Evolutionary conservation across 92 coral and sea anemone species (phyloP), one percentile per base, ranked within the genome.

Genomic region (Nematostella vectensis): DNA sequence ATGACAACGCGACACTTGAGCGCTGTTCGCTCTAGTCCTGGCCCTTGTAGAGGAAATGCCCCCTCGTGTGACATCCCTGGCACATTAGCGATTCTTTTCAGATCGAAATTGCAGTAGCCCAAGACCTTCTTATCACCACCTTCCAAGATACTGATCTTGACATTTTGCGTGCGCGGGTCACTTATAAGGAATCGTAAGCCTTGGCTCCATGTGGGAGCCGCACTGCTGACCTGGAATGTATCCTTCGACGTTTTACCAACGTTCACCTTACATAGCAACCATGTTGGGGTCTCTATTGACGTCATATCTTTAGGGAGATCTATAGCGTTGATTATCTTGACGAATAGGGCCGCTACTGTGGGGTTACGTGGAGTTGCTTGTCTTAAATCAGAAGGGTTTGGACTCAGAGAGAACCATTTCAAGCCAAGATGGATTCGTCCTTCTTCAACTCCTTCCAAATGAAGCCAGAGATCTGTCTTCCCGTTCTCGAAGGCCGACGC

Each of bases 61-160:
- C 79, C 80, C 40, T 89, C 86, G 18, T 76, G 70, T 2, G 76
- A 44, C 96, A 89, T 89, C 15, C 88, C 87, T 15, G 87, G 81
- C 28, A 74, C 89, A 16, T 85, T 83, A 22, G 74, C 78, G 26
- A 89, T 62, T 18, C 71, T 63, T 38, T 61, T 69, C 4, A 77
- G 64, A 39, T 69, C 73, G 37, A 80, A 86, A 20, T 33, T 62
- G 28, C 74, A 36, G 16, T 45, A 57, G 3, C 96, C 94, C n/a
- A 84, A 20, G 25, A 72, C 58, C 15, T 72, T 51, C 31, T 73
- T 76, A 17, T 60, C 62, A 1, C 29, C 54, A 50, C 63, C 68
- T 44, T 80, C 88, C 63, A 81, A 69, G 23, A 75, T 62, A 30
- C 75, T 75, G 6, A 81, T 66, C 10, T 64, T 57, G 3, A 81